Base-by-base conservation (phyloP, 1,140 invertebrate genomes). In the Phocides pigmalion region DNA sequence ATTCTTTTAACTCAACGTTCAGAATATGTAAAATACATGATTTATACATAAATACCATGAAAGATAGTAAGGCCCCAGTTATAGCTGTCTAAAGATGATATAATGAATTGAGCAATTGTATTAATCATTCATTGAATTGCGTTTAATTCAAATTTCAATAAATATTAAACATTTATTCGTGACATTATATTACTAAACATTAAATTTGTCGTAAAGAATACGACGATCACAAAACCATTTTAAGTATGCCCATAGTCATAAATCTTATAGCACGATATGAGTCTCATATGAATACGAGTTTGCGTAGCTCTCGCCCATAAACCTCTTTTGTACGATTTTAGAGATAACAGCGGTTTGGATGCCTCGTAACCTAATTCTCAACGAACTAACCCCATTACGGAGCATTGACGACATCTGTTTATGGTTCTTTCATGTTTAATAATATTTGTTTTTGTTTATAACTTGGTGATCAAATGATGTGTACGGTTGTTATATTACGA, bases 351-450 rank as follows among this genome's bases (percentile, higher is more conserved):
- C 49, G 16, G 65, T 66, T 72, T 62, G 22, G 39, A 50, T 37
- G 51, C 35, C 64, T 66, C 50, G 49, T 74, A 74, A 74, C 72
- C 72, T 41, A 72, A 72, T 74, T 74, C 59, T 17, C 62, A 37
- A 42, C 47, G 16, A 58, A 37, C 20, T 51, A 63, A 58, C 51
- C 51, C 58, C 15, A 58, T 46, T 58, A 58, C 22, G 4, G 20
- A 9, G 3, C 35, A 16, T 19, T 46, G 54, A 58, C 41, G 54
- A 58, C 51, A 64, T 64, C 51, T 25, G 28, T 22, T 56, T 47
- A 64, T 35, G 9, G 42, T 37, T 39, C 51, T 64, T 47, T 47
- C 32, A 47, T 54, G 3, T 15, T 3, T 37, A 22, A 54, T 56
- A 56, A 22, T 47, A 54, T 56, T 54, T 64, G 51, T 16, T 46